phyloP scores from a whole-genome alignment of 2,888 invertebrate genomes.

The Plusia festucae region DNA sequence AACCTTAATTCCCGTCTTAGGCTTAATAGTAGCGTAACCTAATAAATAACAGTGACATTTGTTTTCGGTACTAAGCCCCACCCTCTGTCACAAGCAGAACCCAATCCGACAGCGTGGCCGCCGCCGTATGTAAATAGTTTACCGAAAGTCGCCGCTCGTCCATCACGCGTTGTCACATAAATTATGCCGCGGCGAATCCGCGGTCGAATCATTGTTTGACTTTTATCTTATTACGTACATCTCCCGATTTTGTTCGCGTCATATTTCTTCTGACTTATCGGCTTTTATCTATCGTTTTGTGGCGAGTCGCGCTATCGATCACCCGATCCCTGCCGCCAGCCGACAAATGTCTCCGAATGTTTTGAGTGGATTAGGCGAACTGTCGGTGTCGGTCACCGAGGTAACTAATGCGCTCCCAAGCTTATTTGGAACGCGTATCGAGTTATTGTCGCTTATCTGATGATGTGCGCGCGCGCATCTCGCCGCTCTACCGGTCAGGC shows the following conservation, averaged over 20 bases:
- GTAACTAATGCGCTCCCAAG: conserved; percentile 82
- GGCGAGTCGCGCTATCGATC: conserved; percentile 88
- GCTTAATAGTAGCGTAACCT: conserved; percentile 85
- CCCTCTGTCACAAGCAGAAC: conserved; percentile 88
- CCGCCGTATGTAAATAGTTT: conserved; percentile 89
- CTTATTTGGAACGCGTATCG: conserved; percentile 86
- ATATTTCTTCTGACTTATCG: conserved; percentile 89
- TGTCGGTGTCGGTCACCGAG: conserved; percentile 77
- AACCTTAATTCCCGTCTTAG: conserved; percentile 82
- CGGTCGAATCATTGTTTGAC: conserved; percentile 89
- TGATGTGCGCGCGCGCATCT: conserved; percentile 70
- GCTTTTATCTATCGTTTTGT: conserved; percentile 89
- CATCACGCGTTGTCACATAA: conserved; percentile 90
- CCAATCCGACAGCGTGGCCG: conserved; percentile 87
- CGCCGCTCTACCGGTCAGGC: conserved; percentile 39
- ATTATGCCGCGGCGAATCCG: conserved; percentile 90
- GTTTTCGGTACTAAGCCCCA: conserved; percentile 89
- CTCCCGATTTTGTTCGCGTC: conserved; percentile 90
- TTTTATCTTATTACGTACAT: conserved; percentile 90
- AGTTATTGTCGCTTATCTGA: conserved; percentile 87
- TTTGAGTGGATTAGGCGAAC: conserved; percentile 88
- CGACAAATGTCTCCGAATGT: conserved; percentile 88
- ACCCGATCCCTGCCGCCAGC: conserved; percentile 81
- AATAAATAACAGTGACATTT: conserved; percentile 89
- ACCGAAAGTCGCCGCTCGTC: conserved; percentile 89